Conservation (phyloP, 2,888 invertebrate genomes). For the Ophion ventricosus region DNA sequence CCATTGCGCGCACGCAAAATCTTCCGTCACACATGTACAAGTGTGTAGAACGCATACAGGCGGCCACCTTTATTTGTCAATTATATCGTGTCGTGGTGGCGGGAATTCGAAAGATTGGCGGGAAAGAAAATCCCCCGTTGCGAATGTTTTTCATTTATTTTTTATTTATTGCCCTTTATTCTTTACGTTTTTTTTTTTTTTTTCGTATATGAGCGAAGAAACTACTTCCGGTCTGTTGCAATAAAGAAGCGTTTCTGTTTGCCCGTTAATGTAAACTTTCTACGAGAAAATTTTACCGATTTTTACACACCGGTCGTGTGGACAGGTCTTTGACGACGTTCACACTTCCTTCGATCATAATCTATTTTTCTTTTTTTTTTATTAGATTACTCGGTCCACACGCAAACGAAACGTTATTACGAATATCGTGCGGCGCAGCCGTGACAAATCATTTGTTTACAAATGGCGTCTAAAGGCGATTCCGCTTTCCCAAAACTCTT, state of each 20-base stretch:
- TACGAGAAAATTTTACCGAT: background rate
- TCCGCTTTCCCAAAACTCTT: slow-evolving; percentile 3
- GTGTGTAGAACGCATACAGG: background rate
- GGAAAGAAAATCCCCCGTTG: slow-evolving; percentile 17
- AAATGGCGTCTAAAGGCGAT: slow-evolving; percentile 76
- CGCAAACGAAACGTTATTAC: background rate
- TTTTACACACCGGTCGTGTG: background rate
- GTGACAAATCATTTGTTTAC: slow-evolving; percentile 76
- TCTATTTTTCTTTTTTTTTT: background rate
- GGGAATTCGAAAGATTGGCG: slow-evolving; percentile 54
- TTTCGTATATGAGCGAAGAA: too few species aligned
- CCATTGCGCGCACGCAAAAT: slow-evolving; percentile 44
- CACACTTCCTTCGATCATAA: background rate
- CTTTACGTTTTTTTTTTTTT: background rate
- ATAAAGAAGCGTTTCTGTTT: background rate
- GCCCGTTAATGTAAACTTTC: too few species aligned
- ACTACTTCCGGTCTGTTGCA: background rate
- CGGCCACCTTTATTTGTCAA: background rate
- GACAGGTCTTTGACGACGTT: background rate
- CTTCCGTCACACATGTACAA: slow-evolving; percentile 26
- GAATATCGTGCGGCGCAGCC: background rate
- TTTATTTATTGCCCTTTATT: background rate
- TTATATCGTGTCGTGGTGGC: background rate
- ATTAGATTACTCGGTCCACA: background rate
- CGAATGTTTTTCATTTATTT: background rate